phyloP scores from a whole-genome alignment of 53 echinoderm and acorn worm genomes.

The Antedon mediterranea region DNA sequence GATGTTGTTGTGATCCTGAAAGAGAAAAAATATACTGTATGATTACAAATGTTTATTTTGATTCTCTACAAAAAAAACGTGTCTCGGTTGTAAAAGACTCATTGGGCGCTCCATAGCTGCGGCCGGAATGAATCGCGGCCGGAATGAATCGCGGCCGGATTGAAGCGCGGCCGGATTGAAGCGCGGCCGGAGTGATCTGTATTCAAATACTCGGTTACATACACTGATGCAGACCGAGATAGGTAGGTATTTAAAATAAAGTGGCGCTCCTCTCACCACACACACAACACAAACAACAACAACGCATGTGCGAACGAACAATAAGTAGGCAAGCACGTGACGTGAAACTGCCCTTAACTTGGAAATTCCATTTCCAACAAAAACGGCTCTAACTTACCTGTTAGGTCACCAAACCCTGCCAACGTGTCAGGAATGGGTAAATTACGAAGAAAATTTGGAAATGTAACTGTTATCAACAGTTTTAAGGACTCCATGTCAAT shows the following conservation, averaged over 20 bases:
- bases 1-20: too few relatives aligned
- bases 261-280: too few relatives aligned
- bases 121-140: too few relatives aligned
- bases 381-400: conserved; percentile 11
- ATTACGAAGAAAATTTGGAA: conserved; percentile 20
- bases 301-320: conserved; percentile 4
- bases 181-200: too few relatives aligned
- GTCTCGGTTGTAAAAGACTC: too few relatives aligned
- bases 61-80: too few relatives aligned
- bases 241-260: too few relatives aligned
- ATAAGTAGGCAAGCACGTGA: background rate
- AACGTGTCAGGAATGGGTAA: conserved; percentile 26
- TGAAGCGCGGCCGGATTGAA: too few relatives aligned
- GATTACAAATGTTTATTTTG: too few relatives aligned
- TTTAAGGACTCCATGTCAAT: conserved; percentile 18
- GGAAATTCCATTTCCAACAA: background rate
- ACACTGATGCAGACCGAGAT: background rate
- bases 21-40: too few relatives aligned
- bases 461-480: conserved; percentile 22
- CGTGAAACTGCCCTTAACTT: background rate
- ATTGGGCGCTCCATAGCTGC: too few relatives aligned
- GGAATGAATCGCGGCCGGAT: too few relatives aligned
- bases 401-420: conserved; percentile 4
- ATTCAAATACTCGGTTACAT: background rate
- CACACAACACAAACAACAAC: background rate